Evolutionary conservation across 1,140 invertebrate genomes (phyloP).

Genomic region (Epicauta chinensis): DNA sequence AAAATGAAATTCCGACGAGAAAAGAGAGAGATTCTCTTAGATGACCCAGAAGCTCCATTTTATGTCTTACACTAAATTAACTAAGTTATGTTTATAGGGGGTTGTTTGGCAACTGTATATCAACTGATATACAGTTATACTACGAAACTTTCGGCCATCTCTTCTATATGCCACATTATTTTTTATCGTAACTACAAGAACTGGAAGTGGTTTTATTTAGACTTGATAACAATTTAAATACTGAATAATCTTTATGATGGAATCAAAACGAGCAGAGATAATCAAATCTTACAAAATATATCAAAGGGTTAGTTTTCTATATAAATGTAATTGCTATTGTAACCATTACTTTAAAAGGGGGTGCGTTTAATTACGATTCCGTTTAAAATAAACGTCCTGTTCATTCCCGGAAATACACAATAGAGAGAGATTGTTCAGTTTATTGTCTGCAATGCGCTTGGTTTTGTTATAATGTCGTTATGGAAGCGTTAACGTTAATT

Average conservation of each 20-base stretch:
- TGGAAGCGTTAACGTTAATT: too few species aligned
- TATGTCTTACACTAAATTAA: constrained; percentile 40
- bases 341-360: constrained; percentile 23
- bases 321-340: constrained; percentile 26
- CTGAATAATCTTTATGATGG: too few species aligned
- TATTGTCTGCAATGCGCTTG: too few species aligned
- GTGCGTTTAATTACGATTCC: constrained; percentile 24
- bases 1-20: neutral
- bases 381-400: constrained; percentile 21
- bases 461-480: too few species aligned
- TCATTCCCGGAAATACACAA: too few species aligned
- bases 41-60: constrained; percentile 33
- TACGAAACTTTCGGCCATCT: constrained; percentile 32
- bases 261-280: constrained; percentile 7
- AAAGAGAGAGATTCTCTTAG: constrained; percentile 21
- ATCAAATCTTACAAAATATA: constrained; percentile 12
- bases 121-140: constrained; percentile 32
- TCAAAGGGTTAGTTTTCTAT: constrained; percentile 20
- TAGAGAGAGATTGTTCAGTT: too few species aligned
- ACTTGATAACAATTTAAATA: too few species aligned
- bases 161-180: constrained; percentile 30
- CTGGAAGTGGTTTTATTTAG: too few species aligned
- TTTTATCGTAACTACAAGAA: too few species aligned
- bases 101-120: constrained; percentile 36
- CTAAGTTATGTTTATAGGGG: constrained; percentile 40